Base-by-base conservation (phyloP, 2,797 vertebrate genomes). In the Xyrichtys novacula region DNA sequence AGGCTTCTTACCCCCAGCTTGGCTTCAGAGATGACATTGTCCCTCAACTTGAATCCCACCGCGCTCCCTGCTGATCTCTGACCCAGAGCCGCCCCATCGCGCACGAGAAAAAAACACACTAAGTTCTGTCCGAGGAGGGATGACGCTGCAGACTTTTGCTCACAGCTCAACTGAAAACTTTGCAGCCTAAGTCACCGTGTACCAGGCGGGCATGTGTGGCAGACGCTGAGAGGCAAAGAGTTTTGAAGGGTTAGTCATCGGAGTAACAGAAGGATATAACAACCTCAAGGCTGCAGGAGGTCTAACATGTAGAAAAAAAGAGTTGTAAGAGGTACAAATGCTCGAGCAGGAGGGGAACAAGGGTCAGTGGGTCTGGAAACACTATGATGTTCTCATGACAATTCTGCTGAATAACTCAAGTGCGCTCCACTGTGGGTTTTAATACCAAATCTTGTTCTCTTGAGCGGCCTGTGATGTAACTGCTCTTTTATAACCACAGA, bases 131-230 rank as follows among this genome's bases (percentile, higher is more conserved):
- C 57, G 71, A 66, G 43, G 70, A 55, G 6, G 53, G 72, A 85
- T 84, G 84, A 84, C 57, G 34, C 67, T 78, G 74, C 74, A 75
- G 71, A 81, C 62, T 69, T 82, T 78, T 57, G 69, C 84, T 78
- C 58, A 76, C 36, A 85, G 81, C 76, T 76, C 9, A 6, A 59
- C 55, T 67, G 47, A 74, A 85, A 85, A 79, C 73, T 68, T 86
- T 44, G 43, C 59, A 49, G 65, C 55, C 53, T 43, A 50, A 74
- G 83, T 78, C 77, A 50, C 49, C 29, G 1, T 15, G 34, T 59
- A 77, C 74, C 72, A 69, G 77, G 49, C 76, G 1, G 48, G 28
- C 65, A 64, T 74, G 67, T 79, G 76, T 66, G 65, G 75, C 49
- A 59, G 64, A 53, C 1, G 26, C 34, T 20, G 63, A 78, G 43